Conservation (phyloP, 2,888 invertebrate species). For the Drosophila siamana region DNA sequence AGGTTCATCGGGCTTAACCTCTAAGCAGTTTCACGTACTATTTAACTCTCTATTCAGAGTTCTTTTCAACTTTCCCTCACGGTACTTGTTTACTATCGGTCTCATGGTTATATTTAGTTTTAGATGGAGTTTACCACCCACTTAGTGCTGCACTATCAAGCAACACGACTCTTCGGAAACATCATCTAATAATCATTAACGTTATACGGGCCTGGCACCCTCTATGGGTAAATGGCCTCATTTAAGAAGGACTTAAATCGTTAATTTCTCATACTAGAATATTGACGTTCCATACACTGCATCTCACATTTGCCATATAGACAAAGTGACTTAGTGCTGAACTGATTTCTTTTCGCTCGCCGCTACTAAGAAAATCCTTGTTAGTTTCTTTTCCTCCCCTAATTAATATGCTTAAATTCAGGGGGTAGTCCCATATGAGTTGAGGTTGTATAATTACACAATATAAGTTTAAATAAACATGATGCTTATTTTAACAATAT, state of each 20-base stretch:
- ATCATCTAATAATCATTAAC: conserved; percentile 63
- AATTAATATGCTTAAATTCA: conserved; percentile 88
- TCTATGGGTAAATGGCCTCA: conserved; percentile 86
- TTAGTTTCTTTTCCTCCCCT: conserved; percentile 90
- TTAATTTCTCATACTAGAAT: conserved; percentile 63
- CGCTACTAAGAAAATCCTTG: conserved; percentile 88
- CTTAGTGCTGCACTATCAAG: conserved; percentile 54
- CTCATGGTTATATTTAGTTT: conserved; percentile 88
- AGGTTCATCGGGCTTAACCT: conserved; percentile 87
- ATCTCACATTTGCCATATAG: conserved; percentile 69
- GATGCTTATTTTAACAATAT: conserved; percentile 50
- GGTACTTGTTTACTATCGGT: conserved; percentile 89
- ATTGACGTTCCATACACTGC: conserved; percentile 63
- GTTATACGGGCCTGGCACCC: conserved; percentile 87
- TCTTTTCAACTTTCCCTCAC: conserved; percentile 90
- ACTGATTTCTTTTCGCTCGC: conserved; percentile 85
- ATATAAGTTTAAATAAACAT: conserved; percentile 1
- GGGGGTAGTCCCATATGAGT: conserved; percentile 85
- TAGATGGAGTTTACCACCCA: conserved; percentile 87
- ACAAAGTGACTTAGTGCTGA: conserved; percentile 76
- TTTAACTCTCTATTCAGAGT: conserved; percentile 84
- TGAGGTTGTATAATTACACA: conserved; percentile 81
- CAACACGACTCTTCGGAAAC: conserved; percentile 74
- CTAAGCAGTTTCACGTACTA: conserved; percentile 87
- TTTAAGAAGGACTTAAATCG: conserved; percentile 86